Evolutionary conservation across 2,888 invertebrate species (phyloP).

Genomic region (Melanargia galathea): DNA sequence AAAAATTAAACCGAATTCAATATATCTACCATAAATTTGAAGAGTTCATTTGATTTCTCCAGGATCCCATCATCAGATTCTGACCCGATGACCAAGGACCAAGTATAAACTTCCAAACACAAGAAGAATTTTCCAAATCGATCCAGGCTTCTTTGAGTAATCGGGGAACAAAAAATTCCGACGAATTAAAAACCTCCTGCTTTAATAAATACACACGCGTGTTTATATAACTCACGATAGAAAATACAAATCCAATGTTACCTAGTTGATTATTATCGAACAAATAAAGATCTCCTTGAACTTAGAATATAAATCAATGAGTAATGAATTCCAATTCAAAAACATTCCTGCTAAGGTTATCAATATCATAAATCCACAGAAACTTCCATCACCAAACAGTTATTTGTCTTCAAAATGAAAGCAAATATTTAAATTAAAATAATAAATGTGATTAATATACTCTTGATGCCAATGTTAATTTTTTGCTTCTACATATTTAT

Average conservation of each 20-base stretch:
- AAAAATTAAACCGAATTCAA: too few species aligned
- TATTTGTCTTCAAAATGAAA: not conserved
- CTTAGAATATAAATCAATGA: not conserved
- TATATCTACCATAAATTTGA: too few species aligned
- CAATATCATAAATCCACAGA: not conserved
- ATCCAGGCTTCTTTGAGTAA: too few species aligned
- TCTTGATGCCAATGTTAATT: not conserved
- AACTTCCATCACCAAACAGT: not conserved
- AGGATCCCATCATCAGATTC: too few species aligned
- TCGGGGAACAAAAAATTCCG: too few species aligned
- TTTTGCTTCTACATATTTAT: not conserved
- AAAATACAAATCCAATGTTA: not conserved
- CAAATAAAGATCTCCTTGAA: not conserved
- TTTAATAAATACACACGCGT: too few species aligned
- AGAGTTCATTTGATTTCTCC: too few species aligned
- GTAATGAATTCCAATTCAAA: not conserved
- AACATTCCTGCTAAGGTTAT: too few species aligned
- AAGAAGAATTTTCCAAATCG: too few species aligned
- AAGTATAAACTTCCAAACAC: too few species aligned
- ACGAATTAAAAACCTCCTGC: too few species aligned
- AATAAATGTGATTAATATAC: not conserved
- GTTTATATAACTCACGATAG: not conserved
- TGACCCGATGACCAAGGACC: too few species aligned
- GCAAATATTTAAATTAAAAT: slow-evolving; percentile 2
- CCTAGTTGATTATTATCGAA: not conserved